Evolutionary conservation across 1,140 invertebrate genomes (phyloP).

Genomic region (Holcopasites calliopsidis): DNA sequence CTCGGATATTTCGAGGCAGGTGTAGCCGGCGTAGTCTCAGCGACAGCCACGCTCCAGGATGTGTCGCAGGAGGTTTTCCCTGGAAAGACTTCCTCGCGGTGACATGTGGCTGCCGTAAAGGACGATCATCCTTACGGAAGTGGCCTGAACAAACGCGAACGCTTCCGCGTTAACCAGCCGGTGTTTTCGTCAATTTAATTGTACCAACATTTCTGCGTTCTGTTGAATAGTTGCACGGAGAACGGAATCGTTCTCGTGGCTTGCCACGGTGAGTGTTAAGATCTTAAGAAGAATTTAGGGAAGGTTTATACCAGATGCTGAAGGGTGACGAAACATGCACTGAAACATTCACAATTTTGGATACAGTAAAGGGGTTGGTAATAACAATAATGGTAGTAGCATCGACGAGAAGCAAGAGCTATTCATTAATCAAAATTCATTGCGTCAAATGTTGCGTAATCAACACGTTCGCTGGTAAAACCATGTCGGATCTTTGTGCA

Average conservation of each 20-base stretch:
- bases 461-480: no score
- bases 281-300: no score
- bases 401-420: no score
- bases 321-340: no score
- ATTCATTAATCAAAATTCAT: no score
- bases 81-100: conserved; percentile 51
- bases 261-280: no score
- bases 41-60: conserved; percentile 61
- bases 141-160: conserved; percentile 17
- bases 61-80: conserved; percentile 45
- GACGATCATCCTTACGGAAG: conserved; percentile 56
- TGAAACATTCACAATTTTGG: no score
- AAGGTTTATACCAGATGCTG: no score
- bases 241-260: background rate
- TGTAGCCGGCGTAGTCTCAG: conserved; percentile 53
- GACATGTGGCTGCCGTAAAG: conserved; percentile 66
- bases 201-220: background rate
- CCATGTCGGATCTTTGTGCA: no score
- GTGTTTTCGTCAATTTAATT: conserved; percentile 42
- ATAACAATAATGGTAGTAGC: no score
- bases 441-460: no score
- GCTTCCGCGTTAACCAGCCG: background rate
- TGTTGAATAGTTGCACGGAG: background rate
- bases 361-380: no score
- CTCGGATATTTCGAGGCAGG: conserved; percentile 59